A percentile compares a stretch with the other conserved stretches of the same genome.
These are phyloP conservation scores for Aleiodes sp. DNA, from an alignment of 1,140 invertebrate genomes.

Conservation along the genomic window DNA sequence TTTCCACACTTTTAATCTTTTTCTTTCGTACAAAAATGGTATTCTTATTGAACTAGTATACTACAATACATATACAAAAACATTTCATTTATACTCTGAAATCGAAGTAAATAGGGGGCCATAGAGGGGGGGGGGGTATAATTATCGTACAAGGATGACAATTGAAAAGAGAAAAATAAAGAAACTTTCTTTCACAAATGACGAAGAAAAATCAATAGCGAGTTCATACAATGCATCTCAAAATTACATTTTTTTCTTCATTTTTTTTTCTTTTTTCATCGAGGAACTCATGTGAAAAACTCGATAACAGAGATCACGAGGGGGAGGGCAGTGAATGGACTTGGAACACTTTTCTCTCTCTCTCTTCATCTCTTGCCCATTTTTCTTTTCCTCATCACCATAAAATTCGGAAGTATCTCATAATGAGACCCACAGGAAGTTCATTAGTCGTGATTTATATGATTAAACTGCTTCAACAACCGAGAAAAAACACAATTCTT, in stretches of 20 bases:
- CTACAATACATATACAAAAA: constrained; percentile 65
- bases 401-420: constrained; percentile 11
- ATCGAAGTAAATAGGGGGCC: constrained; percentile 46
- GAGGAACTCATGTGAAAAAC: background rate
- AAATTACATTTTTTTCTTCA: background rate
- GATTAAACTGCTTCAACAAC: background rate
- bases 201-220: constrained; percentile 19
- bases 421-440: background rate
- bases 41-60: constrained; percentile 55
- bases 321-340: constrained; percentile 27
- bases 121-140: no score
- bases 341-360: background rate
- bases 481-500: background rate
- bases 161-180: no score
- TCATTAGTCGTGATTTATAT: constrained; percentile 17
- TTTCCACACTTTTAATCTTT: no score
- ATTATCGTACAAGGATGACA: constrained; percentile 42
- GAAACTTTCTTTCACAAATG: background rate
- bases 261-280: constrained; percentile 9
- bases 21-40: constrained; percentile 51
- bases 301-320: background rate
- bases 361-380: background rate
- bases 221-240: background rate
- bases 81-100: constrained; percentile 47
- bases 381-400: constrained; percentile 8